Evolutionary conservation across 2,888 invertebrate genomes (phyloP), one percentile per base, ranked within the genome.

Genomic region (Parapristionchus giblindavisi): DNA sequence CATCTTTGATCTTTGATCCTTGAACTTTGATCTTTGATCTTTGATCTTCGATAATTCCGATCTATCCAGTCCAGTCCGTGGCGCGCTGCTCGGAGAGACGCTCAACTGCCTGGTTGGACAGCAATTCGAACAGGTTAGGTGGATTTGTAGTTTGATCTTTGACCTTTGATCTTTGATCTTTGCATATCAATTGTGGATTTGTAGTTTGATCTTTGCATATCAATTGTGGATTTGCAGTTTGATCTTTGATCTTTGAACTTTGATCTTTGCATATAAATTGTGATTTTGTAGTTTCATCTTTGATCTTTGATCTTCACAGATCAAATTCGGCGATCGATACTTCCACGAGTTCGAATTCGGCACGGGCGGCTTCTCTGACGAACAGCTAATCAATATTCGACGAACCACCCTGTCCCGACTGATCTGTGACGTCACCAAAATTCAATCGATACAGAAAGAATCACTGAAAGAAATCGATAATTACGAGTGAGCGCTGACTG

Each of bases 41-140:
- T 17, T 43, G 43, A 43, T 43, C 17, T 8, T 6, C 52, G 21
- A 5, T 24, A 52, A 17, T 52, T 8, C 5, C 24, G 5, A 3
- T 1, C 8, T 29, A 34, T 32, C 34, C 56, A 71, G 70, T 6
- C 85, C 87, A n/a, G 76, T 80, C 1, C 80, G 81, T 38, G 87
- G 87, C 21, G 83, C 84, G 11, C 61, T 86, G 32, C 76, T 87
- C 14, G 87, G 87, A 0, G 84, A 86, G 54, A 87, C 87, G 1
- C 81, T 87, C 58, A 82, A 83, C n/a, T 87, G 87, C 60, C 80
- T 87, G 6, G 51, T 86, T n/a, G 82, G 83, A 17, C 76, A 78
- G 43, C 87, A 87, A 63, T 87, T 87, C 71, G 83, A 86, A 63
- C 84, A 82, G 77, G 85, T 85, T 34, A 1, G 61, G 32, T 24